A percentile compares a stretch with the other conserved stretches of the same genome.
These are phyloP conservation scores for Epirrita christyi DNA, from an alignment of 2,888 invertebrate species.

Conservation along the genomic window DNA sequence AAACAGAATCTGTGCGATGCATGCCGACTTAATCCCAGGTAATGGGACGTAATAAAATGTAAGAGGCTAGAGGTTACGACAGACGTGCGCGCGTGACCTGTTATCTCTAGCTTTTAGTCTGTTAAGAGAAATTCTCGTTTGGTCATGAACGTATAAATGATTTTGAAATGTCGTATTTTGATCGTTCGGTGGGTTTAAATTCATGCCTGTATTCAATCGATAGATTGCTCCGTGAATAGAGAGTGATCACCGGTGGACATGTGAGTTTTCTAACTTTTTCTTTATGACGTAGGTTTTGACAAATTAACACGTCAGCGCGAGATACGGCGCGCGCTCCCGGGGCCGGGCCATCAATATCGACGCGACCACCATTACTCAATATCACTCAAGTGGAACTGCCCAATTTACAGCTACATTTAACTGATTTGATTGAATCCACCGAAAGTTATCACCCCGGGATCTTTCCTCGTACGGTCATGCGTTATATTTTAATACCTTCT, in stretches of 20 bases:
- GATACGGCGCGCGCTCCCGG: slow-evolving; percentile 62
- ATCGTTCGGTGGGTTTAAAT: slow-evolving; percentile 2
- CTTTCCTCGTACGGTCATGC: slow-evolving; percentile 44
- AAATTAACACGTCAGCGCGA: slow-evolving; percentile 74
- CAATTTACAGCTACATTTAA: slow-evolving; percentile 83
- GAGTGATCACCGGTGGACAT: slow-evolving; percentile 38
- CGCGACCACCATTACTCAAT: slow-evolving; percentile 77
- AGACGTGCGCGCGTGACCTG: slow-evolving; percentile 80
- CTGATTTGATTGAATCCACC: slow-evolving; percentile 79
- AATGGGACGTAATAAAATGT: slow-evolving; percentile 81
- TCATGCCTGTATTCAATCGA: slow-evolving; percentile 28
- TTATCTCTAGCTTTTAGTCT: slow-evolving; percentile 66
- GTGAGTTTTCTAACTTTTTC: slow-evolving; percentile 63
- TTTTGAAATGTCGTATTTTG: background rate
- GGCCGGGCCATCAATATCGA: slow-evolving; percentile 73
- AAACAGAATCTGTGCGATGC: slow-evolving; percentile 70
- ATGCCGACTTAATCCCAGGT: slow-evolving; percentile 78
- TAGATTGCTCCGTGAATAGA: slow-evolving; percentile 33
- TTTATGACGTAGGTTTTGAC: slow-evolving; percentile 74
- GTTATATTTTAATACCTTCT: slow-evolving; percentile 31
- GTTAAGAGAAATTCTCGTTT: slow-evolving; percentile 61
- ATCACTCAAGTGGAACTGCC: slow-evolving; percentile 80
- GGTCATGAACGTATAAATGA: slow-evolving; percentile 34
- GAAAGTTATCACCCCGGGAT: slow-evolving; percentile 65
- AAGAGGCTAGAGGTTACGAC: slow-evolving; percentile 77